Base-by-base conservation (phyloP, 2,797 vertebrate species). In the Tinamus major region DNA sequence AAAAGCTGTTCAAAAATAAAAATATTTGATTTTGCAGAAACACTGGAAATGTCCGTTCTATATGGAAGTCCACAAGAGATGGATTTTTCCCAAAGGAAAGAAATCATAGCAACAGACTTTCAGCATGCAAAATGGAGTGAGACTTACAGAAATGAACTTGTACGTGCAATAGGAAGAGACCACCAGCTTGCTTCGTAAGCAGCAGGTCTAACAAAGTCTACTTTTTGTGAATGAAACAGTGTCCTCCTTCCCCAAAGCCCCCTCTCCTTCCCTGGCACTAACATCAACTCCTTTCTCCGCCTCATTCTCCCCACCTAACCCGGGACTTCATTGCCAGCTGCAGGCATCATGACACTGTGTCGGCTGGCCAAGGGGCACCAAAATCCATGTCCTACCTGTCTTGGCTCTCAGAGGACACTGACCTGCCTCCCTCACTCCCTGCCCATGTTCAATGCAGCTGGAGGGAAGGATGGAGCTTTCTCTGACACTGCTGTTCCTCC, bases 61-160 rank as follows among this genome's bases (percentile, higher is more conserved):
- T 37, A 64, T 19, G 46, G 13, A 86, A 88, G 51, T 9, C 29
- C 23, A 31, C 8, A 18, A 46, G 1, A 26, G 24, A 4, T 87
- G 79, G 78, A 65, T 68, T 76, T 76, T 67, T 49, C 61, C 88
- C 29, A 27, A 72, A 74, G 51, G 44, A 62, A 58, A 21, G 9
- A 37, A 42, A 13, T 24, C 44, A 68, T 12, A 9, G 33, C 35
- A 27, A 29, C 12, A 26, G 46, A 35, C 68, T 58, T 68, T 20
- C 15, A 33, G 19, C 31, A 29, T 0, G 0, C 6, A 35, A 81
- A 87, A 78, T 0, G 5, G 19, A 85, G 10, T 0, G 12, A 87
- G 53, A 39, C 89, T 92, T 21, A 63, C 39, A 49, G 79, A 72
- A 84, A 20, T 8, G 1, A 81, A 58, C 42, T 46, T 85, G 51